Conservation (phyloP, 2,113 vertebrate genomes). For the Tamias sibiricus region DNA sequence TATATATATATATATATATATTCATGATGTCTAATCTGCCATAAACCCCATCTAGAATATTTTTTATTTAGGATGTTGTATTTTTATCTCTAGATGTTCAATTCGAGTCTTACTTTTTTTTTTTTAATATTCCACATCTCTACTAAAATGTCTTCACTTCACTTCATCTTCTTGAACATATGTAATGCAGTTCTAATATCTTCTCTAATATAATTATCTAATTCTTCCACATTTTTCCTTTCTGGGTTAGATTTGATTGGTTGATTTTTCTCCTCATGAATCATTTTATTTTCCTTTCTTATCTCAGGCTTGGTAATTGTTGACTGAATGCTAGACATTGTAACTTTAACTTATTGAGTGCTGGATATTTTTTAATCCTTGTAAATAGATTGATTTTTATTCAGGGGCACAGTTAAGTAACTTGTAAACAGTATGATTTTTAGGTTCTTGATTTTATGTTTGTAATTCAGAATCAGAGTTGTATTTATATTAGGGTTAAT, state of each 20-base stretch:
- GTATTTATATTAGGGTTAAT: constrained; percentile 17
- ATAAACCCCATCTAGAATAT: background rate
- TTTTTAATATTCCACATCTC: background rate
- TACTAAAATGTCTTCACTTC: constrained; percentile 14
- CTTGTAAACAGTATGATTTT: constrained; percentile 32
- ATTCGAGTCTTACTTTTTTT: background rate
- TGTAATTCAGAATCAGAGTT: background rate
- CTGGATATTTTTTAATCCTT: background rate
- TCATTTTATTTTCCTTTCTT: background rate
- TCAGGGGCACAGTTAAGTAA: background rate
- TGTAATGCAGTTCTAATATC: background rate
- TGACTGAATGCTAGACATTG: background rate
- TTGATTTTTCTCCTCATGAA: constrained; percentile 22
- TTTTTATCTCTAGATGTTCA: background rate
- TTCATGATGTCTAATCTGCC: background rate
- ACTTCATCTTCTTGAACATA: background rate
- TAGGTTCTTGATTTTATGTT: constrained; percentile 24
- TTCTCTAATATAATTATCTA: background rate
- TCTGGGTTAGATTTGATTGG: background rate
- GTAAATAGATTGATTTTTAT: background rate
- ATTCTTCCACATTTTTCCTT: background rate
- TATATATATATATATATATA: too few relatives aligned
- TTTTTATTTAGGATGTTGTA: background rate
- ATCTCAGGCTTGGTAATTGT: background rate
- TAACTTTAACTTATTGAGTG: constrained; percentile 7